Percentiles rank a stretch among this genome's conserved stretches.
Evolutionary conservation across 2,113 vertebrate genomes (phyloP).

Genomic region (Tricholaema leucomelas): DNA sequence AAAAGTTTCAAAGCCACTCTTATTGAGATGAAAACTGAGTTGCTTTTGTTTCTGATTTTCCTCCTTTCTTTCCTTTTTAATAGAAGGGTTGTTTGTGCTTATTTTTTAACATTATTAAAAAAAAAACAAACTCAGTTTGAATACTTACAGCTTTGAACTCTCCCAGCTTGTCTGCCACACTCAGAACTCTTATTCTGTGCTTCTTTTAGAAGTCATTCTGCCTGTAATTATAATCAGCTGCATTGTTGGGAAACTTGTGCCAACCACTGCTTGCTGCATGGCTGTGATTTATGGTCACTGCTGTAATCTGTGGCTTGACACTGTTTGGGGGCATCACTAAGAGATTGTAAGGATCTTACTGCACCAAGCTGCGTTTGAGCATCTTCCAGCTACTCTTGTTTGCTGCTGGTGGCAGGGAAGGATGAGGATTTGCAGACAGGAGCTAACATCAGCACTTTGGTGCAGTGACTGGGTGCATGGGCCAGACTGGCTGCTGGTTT

Average conservation of each 20-base stretch:
- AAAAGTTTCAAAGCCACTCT: slow-evolving; percentile 27
- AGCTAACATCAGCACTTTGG: neutral
- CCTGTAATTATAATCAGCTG: slow-evolving; percentile 14
- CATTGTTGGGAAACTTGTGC: slow-evolving; percentile 1
- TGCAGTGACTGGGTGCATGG: neutral
- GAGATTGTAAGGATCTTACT: neutral
- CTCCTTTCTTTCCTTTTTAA: neutral
- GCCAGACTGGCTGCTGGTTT: neutral
- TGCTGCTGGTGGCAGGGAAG: neutral
- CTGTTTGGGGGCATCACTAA: neutral
- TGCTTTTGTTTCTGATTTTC: slow-evolving; percentile 14
- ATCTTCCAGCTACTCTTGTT: slow-evolving; percentile 4
- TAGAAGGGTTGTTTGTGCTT: neutral
- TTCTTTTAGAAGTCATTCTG: slow-evolving; percentile 1
- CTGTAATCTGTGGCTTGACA: neutral
- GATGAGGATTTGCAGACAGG: neutral
- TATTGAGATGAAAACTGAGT: slow-evolving; percentile 5
- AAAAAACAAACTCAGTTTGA: too few species aligned
- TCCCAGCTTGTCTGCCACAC: neutral
- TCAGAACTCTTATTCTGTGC: neutral
- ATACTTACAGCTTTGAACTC: neutral
- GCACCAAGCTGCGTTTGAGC: slow-evolving; percentile 11
- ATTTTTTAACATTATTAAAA: too few species aligned
- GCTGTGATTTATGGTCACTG: neutral
- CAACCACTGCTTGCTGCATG: neutral